Base-by-base conservation (phyloP, 2,113 vertebrate genomes). In the Orthochromis malagaraziensis region DNA sequence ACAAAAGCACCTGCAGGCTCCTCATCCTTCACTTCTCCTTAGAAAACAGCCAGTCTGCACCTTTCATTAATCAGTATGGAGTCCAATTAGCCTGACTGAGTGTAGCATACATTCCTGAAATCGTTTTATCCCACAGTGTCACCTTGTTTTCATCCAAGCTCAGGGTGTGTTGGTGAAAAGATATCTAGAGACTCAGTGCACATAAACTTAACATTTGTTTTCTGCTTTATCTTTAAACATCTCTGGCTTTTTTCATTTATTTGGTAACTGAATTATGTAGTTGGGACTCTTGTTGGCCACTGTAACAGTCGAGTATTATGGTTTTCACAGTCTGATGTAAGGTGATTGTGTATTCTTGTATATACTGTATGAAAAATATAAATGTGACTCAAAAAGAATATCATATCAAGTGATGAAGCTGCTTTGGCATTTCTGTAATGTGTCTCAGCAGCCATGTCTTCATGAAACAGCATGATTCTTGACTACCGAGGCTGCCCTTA, bases 61-160 rank as follows among this genome's bases (percentile, higher is more conserved):
- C 47, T 35, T 14, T 53, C 73, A 84, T 29, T 83, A 79, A 68
- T 65, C 73, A 82, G 81, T 47, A 35, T 63, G 57, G 79, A 92
- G 80, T 85, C 73, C 58, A 60, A 81, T 87, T 81, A 87, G 87
- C 65, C 83, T 6, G 60, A 75, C 26, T 87, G 83, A 88, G 77
- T 21, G 83, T 92, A 92, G 88, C 83, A 12, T 82, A 93, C 91
- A 94, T 94, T 95, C 92, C 90, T 92, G 58, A 79, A 87, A 79
- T 54, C 3, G 38, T 87, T 89, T 90, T n/a, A 82, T 31, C 79
- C 79, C 63, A 5, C 82, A 47, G 45, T n/a, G 55, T 83, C 85
- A 47, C 24, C 35, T 80, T 73, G 55, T 68, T 84, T 91, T 81
- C 45, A 55, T 79, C 26, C 75, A 65, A 84, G 54, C 85, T 92